Base-by-base conservation (phyloP, 2,888 invertebrate genomes). In the Papilio gigon region DNA sequence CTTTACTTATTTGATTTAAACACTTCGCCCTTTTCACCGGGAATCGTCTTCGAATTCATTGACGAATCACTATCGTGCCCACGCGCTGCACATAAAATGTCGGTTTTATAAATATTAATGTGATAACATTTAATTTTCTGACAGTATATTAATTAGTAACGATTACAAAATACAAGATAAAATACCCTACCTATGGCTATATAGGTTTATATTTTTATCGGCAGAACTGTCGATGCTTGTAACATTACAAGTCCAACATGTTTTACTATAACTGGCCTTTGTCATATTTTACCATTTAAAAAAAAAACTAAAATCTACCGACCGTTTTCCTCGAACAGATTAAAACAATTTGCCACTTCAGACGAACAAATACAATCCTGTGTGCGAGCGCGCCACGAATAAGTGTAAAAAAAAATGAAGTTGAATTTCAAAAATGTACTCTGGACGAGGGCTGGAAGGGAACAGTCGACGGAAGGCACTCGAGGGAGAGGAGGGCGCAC, bases 401-500 rank as follows among this genome's bases (percentile, higher is more conserved):
- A 75, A 72, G 76, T 77, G 75, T 71, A 79, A 84, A 84, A 84
- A 84, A 84, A 83, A 85, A 83, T 82, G 77, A 56, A 76, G 71
- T 76, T 75, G 78, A 82, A 83, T 81, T 80, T 81, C 81, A 84
- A 86, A 81, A 83, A 80, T 81, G 84, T 82, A 82, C 79, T 78
- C 78, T 76, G 82, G 76, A 76, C 78, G 79, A 80, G 82, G 37
- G 69, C 65, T 61, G 85, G 80, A 84, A 87, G 82, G 83, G 87
- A 88, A 87, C 89, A 87, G 85, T 87, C 86, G 81, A 82, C 81
- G 75, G 75, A 89, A 89, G 79, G 85, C 47, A 37, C 81, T 74
- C 77, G 79, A 77, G 73, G 74, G 84, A 80, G 85, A 82, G 84
- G 79, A 83, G 60, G 60, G 86, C 87, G 88, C 88, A 88, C 86